Evolutionary conservation across 2,888 invertebrate species (phyloP).

Genomic region (Ypsolopha sequella): DNA sequence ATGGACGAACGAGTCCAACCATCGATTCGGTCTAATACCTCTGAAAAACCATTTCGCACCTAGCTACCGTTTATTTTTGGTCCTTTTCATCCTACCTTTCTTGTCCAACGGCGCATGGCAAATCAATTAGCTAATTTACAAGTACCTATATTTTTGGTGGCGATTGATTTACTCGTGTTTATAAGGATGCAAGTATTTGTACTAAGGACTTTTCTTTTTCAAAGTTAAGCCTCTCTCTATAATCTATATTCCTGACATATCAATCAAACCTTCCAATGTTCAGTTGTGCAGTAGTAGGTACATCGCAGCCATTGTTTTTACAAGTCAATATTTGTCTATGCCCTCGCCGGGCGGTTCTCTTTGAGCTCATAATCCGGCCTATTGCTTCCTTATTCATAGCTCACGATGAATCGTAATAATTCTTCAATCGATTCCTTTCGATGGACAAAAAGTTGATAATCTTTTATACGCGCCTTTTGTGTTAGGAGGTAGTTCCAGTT

Average conservation of each 20-base stretch:
- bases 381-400: conserved; percentile 47
- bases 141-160: too few relatives aligned
- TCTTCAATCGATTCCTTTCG: conserved; percentile 55
- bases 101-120: conserved; percentile 50
- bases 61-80: conserved; percentile 62
- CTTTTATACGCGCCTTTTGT: conserved; percentile 41
- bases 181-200: too few relatives aligned
- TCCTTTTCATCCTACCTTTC: conserved; percentile 62
- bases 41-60: conserved; percentile 64
- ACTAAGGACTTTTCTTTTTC: too few relatives aligned
- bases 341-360: conserved; percentile 44
- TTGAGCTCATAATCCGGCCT: conserved; percentile 54
- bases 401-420: conserved; percentile 65
- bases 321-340: conserved; percentile 68
- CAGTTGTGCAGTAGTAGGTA: conserved; percentile 26
- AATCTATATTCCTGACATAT: conserved; percentile 20
- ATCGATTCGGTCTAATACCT: conserved; percentile 63
- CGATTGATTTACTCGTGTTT: too few relatives aligned
- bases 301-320: conserved; percentile 52
- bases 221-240: too few relatives aligned
- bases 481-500: conserved; percentile 37
- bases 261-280: conserved; percentile 44
- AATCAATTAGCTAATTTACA: conserved; percentile 10
- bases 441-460: conserved; percentile 44
- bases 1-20: conserved; percentile 60